phyloP scores from a whole-genome alignment of 2,797 vertebrate species.

The Sus cebifrons region DNA sequence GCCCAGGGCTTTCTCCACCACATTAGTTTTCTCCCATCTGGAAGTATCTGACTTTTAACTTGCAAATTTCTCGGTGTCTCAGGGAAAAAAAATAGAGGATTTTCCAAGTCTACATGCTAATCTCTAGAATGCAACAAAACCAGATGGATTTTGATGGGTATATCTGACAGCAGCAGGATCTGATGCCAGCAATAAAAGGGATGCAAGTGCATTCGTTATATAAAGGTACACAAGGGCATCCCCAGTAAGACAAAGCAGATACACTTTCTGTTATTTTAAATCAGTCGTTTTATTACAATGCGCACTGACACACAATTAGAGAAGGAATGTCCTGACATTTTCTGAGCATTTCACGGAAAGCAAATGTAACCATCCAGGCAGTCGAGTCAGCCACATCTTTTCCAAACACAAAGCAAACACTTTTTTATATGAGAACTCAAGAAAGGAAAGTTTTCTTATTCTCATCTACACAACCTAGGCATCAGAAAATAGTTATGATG shows the following conservation, averaged over 20 bases:
- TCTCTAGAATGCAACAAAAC: slow-evolving; percentile 48
- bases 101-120: slow-evolving; percentile 61
- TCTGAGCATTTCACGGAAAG: slow-evolving; percentile 89
- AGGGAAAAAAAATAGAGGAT: background rate
- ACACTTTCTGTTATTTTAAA: slow-evolving; percentile 83
- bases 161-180: background rate
- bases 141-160: background rate
- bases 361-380: slow-evolving; percentile 83
- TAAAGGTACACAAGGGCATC: slow-evolving; percentile 57
- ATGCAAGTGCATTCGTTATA: slow-evolving; percentile 6
- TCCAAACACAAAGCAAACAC: slow-evolving; percentile 76
- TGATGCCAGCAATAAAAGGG: background rate
- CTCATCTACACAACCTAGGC: slow-evolving; percentile 75
- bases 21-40: background rate
- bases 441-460: slow-evolving; percentile 78
- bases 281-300: slow-evolving; percentile 91
- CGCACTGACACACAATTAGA: slow-evolving; percentile 86
- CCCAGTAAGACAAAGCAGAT: slow-evolving; percentile 63
- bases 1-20: background rate
- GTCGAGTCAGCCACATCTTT: slow-evolving; percentile 80
- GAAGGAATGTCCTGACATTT: slow-evolving; percentile 90
- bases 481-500: slow-evolving; percentile 71
- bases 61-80: slow-evolving; percentile 52
- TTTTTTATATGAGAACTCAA: slow-evolving; percentile 79
- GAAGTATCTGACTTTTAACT: background rate